Evolutionary conservation across 2,888 invertebrate genomes (phyloP).

Genomic region (Aromia moschata): DNA sequence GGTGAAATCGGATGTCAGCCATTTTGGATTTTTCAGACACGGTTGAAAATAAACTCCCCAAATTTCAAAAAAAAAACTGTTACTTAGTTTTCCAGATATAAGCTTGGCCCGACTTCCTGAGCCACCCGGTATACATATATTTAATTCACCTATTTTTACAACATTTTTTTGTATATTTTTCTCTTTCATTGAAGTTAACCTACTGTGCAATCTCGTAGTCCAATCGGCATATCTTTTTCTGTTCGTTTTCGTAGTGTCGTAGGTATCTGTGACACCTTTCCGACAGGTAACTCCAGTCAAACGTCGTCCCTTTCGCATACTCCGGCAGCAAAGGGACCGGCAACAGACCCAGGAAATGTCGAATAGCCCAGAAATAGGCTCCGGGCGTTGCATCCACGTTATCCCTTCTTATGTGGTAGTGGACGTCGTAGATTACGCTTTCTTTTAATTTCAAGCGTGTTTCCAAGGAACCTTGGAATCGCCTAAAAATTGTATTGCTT

Average conservation of each 20-base stretch:
- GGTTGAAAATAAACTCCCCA: too few species aligned
- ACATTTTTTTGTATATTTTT: too few species aligned
- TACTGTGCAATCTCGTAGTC: slow-evolving; percentile 41
- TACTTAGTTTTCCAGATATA: too few species aligned
- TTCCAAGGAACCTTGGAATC: slow-evolving; percentile 32
- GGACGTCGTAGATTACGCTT: slow-evolving; percentile 34
- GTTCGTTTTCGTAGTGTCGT: slow-evolving; percentile 22
- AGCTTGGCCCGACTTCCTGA: too few species aligned
- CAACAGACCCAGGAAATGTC: slow-evolving; percentile 48
- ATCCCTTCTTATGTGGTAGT: slow-evolving; percentile 19
- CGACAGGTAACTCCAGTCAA: slow-evolving; percentile 43
- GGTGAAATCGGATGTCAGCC: too few species aligned
- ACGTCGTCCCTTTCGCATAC: slow-evolving; percentile 35
- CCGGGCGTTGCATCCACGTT: slow-evolving; percentile 30
- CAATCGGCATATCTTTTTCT: slow-evolving; percentile 23
- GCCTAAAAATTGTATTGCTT: slow-evolving; percentile 25
- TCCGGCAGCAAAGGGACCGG: slow-evolving; percentile 46
- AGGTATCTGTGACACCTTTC: slow-evolving; percentile 37
- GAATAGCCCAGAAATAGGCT: slow-evolving; percentile 46
- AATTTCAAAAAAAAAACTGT: too few species aligned
- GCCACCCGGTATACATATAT: too few species aligned
- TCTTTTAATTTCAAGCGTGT: slow-evolving; percentile 42
- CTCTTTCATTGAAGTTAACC: slow-evolving; percentile 15
- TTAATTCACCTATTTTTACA: too few species aligned
- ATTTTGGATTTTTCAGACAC: too few species aligned